Conservation (phyloP, 2,797 vertebrate species). For the Clarias fuscus region DNA sequence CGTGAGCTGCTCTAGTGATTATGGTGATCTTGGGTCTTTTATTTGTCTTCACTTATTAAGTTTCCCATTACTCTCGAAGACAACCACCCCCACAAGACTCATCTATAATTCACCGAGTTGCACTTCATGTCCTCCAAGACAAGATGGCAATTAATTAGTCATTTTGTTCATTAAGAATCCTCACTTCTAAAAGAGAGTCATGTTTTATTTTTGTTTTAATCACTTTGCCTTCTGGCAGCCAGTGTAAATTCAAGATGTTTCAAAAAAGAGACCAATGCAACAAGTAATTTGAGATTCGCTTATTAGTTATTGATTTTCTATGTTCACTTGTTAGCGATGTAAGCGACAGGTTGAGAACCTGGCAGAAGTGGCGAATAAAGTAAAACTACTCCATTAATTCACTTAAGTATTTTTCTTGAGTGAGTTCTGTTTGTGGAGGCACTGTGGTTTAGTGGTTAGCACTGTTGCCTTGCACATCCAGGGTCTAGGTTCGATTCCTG, state of each 20-base stretch:
- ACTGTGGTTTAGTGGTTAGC: no score
- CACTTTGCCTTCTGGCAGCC: conserved; percentile 62
- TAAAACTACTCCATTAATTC: no score
- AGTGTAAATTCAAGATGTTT: conserved; percentile 59
- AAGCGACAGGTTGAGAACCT: neutral
- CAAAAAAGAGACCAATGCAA: conserved; percentile 45
- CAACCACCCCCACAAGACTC: conserved; percentile 53
- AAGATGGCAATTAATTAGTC: conserved; percentile 71
- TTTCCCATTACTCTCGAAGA: conserved; percentile 55
- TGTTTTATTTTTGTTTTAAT: conserved; percentile 74
- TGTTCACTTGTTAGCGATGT: neutral
- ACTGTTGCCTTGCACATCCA: no score
- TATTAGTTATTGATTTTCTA: conserved; percentile 46
- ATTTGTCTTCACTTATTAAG: conserved; percentile 57
- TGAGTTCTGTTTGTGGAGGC: no score
- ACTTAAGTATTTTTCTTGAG: no score
- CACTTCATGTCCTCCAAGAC: conserved; percentile 60
- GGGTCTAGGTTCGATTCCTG: no score
- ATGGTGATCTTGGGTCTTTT: conserved; percentile 46
- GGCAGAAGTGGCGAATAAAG: no score
- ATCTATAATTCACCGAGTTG: conserved; percentile 69
- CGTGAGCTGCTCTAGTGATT: conserved; percentile 47
- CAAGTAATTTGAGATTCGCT: conserved; percentile 58
- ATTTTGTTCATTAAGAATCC: conserved; percentile 72
- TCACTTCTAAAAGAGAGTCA: conserved; percentile 67